phyloP scores from a whole-genome alignment of 2,888 invertebrate genomes.

The Pharmacophagus antenor region DNA sequence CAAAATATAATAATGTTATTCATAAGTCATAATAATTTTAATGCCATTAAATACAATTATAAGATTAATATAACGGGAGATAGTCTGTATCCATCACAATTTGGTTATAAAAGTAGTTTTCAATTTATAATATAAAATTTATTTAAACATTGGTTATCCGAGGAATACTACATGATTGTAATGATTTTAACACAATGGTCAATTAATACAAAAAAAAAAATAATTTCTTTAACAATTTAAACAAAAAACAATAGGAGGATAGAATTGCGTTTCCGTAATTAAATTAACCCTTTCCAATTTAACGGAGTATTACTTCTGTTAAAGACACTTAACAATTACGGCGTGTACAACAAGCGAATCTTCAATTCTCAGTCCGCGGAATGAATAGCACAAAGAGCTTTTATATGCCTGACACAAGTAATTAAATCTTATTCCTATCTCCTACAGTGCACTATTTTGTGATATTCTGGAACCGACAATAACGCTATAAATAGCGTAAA shows the following conservation, averaged over 20 bases:
- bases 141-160: not conserved
- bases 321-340: conserved; percentile 10
- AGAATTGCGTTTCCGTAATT: not conserved
- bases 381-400: conserved; percentile 15
- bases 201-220: too few relatives aligned
- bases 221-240: too few relatives aligned
- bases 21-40: not conserved
- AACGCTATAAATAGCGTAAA: not conserved
- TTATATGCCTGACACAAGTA: conserved; percentile 12
- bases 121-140: not conserved
- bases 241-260: not conserved
- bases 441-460: not conserved
- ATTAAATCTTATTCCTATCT: conserved; percentile 15
- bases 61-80: not conserved
- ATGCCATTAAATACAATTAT: not conserved
- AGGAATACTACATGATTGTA: too few relatives aligned
- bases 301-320: not conserved
- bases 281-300: not conserved
- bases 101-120: not conserved
- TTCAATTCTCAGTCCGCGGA: conserved; percentile 10
- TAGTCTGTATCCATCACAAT: not conserved
- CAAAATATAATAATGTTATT: not conserved
- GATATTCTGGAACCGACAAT: conserved; percentile 5
- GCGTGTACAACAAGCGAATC: conserved; percentile 2
- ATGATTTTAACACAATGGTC: too few relatives aligned